These are phyloP conservation scores for Noctua comes DNA, from an alignment of 2,888 invertebrate species.

Conservation along the genomic window DNA sequence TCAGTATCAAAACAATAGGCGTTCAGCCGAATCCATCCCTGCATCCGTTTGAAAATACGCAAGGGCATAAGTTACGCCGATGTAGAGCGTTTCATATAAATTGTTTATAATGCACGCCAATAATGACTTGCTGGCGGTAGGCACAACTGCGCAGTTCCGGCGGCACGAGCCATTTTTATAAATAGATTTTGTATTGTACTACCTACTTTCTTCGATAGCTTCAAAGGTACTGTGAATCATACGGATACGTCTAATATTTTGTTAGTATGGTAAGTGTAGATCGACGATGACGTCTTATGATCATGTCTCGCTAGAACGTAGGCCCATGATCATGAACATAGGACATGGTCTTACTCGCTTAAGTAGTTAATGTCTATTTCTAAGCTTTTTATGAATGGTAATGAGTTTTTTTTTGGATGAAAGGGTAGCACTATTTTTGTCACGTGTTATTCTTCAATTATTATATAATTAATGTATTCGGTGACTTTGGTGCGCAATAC, in stretches of 20 bases:
- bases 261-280: background rate
- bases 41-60: constrained; percentile 72
- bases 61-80: constrained; percentile 76
- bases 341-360: background rate
- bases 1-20: background rate
- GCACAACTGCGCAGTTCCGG: constrained; percentile 42
- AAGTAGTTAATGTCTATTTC: background rate
- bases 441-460: background rate
- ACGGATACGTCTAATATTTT: background rate
- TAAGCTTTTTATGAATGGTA: background rate
- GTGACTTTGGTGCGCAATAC: background rate
- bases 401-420: background rate
- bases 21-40: constrained; percentile 56
- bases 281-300: background rate
- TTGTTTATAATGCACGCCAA: constrained; percentile 71
- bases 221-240: background rate
- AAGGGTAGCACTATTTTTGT: background rate
- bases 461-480: background rate
- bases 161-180: constrained; percentile 44
- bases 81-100: constrained; percentile 72
- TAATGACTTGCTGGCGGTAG: constrained; percentile 43
- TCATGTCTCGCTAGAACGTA: background rate
- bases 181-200: constrained; percentile 28
- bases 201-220: background rate
- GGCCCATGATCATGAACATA: no score